These are phyloP conservation scores for Paramormyrops hopkinsi DNA, from an alignment of 2,797 vertebrate species.

Conservation along the genomic window DNA sequence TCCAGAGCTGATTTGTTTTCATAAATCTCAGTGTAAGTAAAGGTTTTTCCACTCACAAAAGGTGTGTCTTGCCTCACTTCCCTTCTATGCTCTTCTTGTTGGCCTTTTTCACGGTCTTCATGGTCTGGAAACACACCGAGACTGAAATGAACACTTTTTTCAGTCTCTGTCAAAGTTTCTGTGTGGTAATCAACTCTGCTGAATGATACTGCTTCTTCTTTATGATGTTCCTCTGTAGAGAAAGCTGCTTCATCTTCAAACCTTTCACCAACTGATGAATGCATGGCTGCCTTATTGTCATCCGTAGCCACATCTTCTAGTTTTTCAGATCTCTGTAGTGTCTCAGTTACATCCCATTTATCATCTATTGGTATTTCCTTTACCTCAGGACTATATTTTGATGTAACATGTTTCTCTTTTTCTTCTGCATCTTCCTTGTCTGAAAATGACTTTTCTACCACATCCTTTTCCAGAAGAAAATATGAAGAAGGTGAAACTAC, in stretches of 20 bases:
- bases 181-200: conserved; percentile 33
- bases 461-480: conserved; percentile 53
- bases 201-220: conserved; percentile 35
- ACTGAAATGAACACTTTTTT: conserved; percentile 59
- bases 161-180: conserved; percentile 44
- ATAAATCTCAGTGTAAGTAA: conserved; percentile 87
- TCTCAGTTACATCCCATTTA: conserved; percentile 43
- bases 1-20: conserved; percentile 67
- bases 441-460: conserved; percentile 31
- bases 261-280: conserved; percentile 38
- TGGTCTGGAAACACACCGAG: conserved; percentile 57
- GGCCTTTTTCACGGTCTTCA: conserved; percentile 49
- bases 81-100: conserved; percentile 38
- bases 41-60: conserved; percentile 84
- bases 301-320: conserved; percentile 46
- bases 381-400: conserved; percentile 68
- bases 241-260: conserved; percentile 41
- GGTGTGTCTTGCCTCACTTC: conserved; percentile 90
- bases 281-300: conserved; percentile 56
- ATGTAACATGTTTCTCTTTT: conserved; percentile 45
- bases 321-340: conserved; percentile 40
- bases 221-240: conserved; percentile 32
- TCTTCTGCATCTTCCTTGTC: conserved; percentile 32
- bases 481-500: conserved; percentile 53
- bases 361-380: conserved; percentile 57